Percentiles rank a stretch among this genome's conserved stretches.
Evolutionary conservation across 2,797 vertebrate species (phyloP).

Genomic region (Esox masquinongy): DNA sequence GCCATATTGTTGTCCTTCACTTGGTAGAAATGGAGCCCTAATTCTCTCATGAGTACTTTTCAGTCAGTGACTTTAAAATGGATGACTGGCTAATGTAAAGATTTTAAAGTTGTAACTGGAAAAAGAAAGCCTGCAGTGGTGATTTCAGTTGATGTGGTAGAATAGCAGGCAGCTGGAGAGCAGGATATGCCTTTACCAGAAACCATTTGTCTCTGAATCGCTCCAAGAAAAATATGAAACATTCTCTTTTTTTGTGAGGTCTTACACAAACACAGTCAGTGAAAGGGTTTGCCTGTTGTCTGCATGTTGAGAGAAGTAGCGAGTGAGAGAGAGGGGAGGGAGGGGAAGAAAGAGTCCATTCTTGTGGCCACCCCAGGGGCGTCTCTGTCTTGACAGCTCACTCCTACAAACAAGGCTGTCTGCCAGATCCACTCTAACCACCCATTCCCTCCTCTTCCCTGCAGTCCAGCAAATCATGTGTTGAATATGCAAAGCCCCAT

Average conservation of each 20-base stretch:
- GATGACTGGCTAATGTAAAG: slow-evolving; percentile 9
- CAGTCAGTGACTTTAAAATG: slow-evolving; percentile 9
- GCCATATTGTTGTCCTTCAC: neutral
- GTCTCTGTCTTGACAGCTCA: slow-evolving; percentile 59
- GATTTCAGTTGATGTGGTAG: slow-evolving; percentile 8
- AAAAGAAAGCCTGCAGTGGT: neutral
- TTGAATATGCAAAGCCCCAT: slow-evolving; percentile 52
- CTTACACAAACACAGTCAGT: slow-evolving; percentile 30
- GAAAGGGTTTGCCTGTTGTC: slow-evolving; percentile 34
- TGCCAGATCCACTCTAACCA: slow-evolving; percentile 40
- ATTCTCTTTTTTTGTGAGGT: slow-evolving; percentile 10
- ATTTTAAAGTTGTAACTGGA: neutral
- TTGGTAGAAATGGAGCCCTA: neutral
- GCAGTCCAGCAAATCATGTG: slow-evolving; percentile 49
- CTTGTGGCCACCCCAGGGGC: slow-evolving; percentile 42
- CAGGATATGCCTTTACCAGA: slow-evolving; percentile 22
- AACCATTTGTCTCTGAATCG: slow-evolving; percentile 16
- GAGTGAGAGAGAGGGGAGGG: slow-evolving; percentile 10
- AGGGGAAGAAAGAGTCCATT: slow-evolving; percentile 34
- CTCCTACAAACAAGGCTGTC: slow-evolving; percentile 54
- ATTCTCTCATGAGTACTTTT: slow-evolving; percentile 8
- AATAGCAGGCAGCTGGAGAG: slow-evolving; percentile 8
- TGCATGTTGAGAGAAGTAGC: slow-evolving; percentile 2
- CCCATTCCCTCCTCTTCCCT: slow-evolving; percentile 8
- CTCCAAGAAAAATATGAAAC: slow-evolving; percentile 31